These are phyloP conservation scores for Nanorana parkeri DNA, from an alignment of 2,113 vertebrate genomes.

Conservation along the genomic window DNA sequence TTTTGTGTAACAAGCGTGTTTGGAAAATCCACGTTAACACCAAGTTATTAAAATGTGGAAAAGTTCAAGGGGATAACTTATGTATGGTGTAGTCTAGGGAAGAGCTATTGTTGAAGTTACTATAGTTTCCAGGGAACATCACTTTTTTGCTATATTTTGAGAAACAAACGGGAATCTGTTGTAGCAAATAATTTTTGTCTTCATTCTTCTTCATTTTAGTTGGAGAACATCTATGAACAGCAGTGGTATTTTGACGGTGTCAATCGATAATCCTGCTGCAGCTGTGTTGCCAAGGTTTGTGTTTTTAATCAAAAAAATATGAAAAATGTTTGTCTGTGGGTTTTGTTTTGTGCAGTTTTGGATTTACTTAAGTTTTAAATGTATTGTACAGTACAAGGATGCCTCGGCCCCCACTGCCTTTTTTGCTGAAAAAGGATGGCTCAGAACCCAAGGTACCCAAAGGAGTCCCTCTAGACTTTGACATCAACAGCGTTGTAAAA, in stretches of 20 bases:
- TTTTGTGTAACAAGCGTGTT: no score
- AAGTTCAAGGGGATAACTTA: no score
- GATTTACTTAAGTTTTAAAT: slow-evolving; percentile 16
- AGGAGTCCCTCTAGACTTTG: slow-evolving; percentile 92
- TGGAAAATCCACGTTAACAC: no score
- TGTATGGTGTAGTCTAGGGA: no score
- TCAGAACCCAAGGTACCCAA: slow-evolving; percentile 88
- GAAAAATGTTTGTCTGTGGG: no score
- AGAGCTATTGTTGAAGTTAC: no score
- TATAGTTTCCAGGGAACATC: no score
- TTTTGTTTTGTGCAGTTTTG: no score
- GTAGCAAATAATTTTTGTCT: background rate
- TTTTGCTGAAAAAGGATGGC: slow-evolving; percentile 76
- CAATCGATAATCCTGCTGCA: slow-evolving; percentile 94
- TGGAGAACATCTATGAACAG: slow-evolving; percentile 86
- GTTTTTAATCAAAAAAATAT: no score
- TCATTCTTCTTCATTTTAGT: slow-evolving; percentile 66
- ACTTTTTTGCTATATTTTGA: no score
- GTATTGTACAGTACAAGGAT: slow-evolving; percentile 70
- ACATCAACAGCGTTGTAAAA: slow-evolving; percentile 96
- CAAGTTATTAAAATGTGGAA: no score
- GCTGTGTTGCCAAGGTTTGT: slow-evolving; percentile 82
- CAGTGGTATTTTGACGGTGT: slow-evolving; percentile 90
- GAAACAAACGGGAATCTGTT: no score
- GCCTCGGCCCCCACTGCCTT: slow-evolving; percentile 77